Evolutionary conservation across 2,797 vertebrate genomes (phyloP).

Genomic region (Chiloscyllium punctatum): DNA sequence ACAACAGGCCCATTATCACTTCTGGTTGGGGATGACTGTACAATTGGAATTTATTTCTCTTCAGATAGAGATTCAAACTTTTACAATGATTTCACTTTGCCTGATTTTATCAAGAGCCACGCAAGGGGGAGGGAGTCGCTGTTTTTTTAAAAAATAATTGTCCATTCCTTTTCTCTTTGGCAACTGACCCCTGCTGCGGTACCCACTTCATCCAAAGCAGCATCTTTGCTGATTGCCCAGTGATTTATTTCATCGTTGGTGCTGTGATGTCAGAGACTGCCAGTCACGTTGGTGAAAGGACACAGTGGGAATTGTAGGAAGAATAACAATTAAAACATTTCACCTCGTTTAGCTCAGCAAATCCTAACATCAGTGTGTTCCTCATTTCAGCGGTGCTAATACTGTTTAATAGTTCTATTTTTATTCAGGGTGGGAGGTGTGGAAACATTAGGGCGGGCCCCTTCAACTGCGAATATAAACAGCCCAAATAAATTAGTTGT

Average conservation of each 20-base stretch:
- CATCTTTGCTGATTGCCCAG: neutral
- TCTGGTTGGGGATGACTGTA: neutral
- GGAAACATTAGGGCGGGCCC: neutral
- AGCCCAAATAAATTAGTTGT: slow-evolving; percentile 32
- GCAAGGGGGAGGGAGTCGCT: neutral
- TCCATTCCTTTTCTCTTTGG: neutral
- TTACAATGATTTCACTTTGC: neutral
- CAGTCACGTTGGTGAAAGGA: neutral
- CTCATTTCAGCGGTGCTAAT: slow-evolving; percentile 22
- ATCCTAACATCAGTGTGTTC: neutral
- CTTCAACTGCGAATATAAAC: slow-evolving; percentile 31
- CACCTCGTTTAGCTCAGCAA: neutral
- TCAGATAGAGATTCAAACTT: neutral
- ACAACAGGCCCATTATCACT: neutral
- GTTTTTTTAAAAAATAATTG: neutral
- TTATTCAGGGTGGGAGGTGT: slow-evolving; percentile 11
- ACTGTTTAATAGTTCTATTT: neutral
- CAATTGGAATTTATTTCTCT: neutral
- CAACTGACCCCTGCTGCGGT: neutral
- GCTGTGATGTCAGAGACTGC: too few relatives aligned
- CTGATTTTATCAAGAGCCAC: neutral
- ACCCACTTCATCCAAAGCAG: neutral
- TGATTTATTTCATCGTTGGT: neutral
- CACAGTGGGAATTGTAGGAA: neutral
- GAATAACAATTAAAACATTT: neutral